These are phyloP conservation scores for Catocala nupta DNA, from an alignment of 2,888 invertebrate species.

Conservation along the genomic window DNA sequence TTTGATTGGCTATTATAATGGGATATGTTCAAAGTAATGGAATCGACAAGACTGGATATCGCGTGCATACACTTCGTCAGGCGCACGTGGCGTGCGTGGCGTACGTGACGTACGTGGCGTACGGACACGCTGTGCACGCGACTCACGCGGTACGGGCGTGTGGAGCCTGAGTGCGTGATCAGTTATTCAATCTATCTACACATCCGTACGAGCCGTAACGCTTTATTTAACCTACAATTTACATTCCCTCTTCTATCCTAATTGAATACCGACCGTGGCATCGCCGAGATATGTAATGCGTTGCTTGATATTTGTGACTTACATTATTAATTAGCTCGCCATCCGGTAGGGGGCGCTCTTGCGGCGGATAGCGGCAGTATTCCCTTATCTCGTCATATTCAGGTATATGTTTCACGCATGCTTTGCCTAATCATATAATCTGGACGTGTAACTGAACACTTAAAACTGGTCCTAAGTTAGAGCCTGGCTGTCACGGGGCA, in stretches of 20 bases:
- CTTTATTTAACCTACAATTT: conserved; percentile 51
- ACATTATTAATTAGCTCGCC: conserved; percentile 56
- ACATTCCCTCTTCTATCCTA: conserved; percentile 58
- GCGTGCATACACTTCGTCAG: conserved; percentile 29
- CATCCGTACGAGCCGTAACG: conserved; percentile 42
- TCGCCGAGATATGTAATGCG: conserved; percentile 69
- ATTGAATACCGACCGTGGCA: conserved; percentile 63
- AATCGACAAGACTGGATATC: conserved; percentile 51
- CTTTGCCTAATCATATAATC: conserved; percentile 82
- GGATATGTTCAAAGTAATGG: conserved; percentile 66
- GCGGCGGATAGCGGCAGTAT: conserved; percentile 41
- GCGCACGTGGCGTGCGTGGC: conserved; percentile 3
- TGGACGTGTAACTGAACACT: conserved; percentile 86
- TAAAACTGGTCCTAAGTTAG: conserved; percentile 79
- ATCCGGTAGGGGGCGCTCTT: conserved; percentile 40
- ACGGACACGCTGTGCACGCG: not conserved
- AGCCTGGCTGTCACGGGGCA: conserved; percentile 63
- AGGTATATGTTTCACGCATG: conserved; percentile 82
- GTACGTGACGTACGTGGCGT: conserved; percentile 16
- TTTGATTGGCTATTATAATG: conserved; percentile 60
- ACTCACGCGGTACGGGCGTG: not conserved
- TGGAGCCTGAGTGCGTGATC: conserved; percentile 22
- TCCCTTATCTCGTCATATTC: conserved; percentile 66
- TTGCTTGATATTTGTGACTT: conserved; percentile 58
- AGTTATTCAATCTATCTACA: conserved; percentile 41